Evolutionary conservation across 2,113 vertebrate genomes (phyloP).

Genomic region (Astur gentilis): DNA sequence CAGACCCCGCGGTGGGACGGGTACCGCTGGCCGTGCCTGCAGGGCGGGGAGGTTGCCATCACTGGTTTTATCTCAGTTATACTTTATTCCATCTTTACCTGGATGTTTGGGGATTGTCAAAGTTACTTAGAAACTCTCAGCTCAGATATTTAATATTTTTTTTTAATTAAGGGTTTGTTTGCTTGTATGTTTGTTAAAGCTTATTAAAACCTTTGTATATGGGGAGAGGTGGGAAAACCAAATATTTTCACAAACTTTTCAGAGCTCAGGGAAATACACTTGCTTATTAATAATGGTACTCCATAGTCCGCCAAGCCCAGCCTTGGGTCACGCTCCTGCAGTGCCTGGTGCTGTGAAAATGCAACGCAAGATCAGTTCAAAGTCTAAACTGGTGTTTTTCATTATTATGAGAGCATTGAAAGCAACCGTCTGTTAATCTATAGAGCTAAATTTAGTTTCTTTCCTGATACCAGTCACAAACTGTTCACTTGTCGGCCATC

Average conservation of each 20-base stretch:
- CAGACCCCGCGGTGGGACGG: background rate
- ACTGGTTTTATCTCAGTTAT: rapidly evolving
- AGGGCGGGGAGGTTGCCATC: background rate
- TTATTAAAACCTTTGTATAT: background rate
- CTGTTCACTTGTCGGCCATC: background rate
- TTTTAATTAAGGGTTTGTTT: constrained; percentile 29
- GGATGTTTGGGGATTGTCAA: background rate
- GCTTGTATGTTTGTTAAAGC: constrained; percentile 17
- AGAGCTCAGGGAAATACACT: background rate
- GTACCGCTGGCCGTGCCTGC: background rate
- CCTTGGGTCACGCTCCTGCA: background rate
- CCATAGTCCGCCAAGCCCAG: background rate
- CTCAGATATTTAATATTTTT: background rate
- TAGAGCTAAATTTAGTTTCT: background rate
- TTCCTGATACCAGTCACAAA: background rate
- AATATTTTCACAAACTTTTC: background rate
- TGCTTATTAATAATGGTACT: background rate
- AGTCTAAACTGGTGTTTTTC: background rate
- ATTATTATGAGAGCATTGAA: background rate
- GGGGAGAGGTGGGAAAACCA: background rate
- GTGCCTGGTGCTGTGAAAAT: background rate
- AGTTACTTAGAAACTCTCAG: background rate
- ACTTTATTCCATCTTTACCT: background rate
- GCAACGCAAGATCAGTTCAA: background rate
- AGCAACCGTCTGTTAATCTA: background rate